phyloP scores from a whole-genome alignment of 2,888 invertebrate genomes.

The Amphipoea lucens region DNA sequence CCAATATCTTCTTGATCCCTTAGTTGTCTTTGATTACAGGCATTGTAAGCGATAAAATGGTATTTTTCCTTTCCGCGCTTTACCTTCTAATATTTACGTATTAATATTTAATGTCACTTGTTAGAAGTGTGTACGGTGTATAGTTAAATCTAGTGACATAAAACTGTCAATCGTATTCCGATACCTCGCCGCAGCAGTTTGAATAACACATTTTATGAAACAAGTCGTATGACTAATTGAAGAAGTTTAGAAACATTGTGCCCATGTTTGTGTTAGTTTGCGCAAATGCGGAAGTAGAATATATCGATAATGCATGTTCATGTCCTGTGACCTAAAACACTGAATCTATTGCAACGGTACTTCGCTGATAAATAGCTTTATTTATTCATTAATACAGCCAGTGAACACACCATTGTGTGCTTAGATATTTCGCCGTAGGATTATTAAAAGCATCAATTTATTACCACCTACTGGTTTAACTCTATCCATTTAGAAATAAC shows the following conservation, averaged over 20 bases:
- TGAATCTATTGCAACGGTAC: conserved; percentile 69
- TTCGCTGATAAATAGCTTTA: conserved; percentile 57
- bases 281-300: conserved; percentile 63
- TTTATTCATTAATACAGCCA: conserved; percentile 48
- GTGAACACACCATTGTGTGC: conserved; percentile 29
- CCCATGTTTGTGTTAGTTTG: conserved; percentile 54
- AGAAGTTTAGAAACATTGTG: conserved; percentile 55
- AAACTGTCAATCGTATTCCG: conserved; percentile 49
- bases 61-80: neutral
- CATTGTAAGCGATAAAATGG: neutral
- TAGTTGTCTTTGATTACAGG: conserved; percentile 1
- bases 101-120: conserved; percentile 13
- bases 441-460: conserved; percentile 47
- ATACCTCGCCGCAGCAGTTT: conserved; percentile 20
- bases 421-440: conserved; percentile 45
- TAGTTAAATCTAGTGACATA: conserved; percentile 40
- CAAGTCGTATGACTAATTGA: conserved; percentile 60
- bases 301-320: conserved; percentile 64
- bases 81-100: neutral
- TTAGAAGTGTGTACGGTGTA: neutral
- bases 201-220: conserved; percentile 52
- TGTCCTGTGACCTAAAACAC: conserved; percentile 72
- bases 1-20: neutral
- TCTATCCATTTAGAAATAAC: conserved; percentile 38
- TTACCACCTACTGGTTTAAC: conserved; percentile 25